phyloP scores from a whole-genome alignment of 2,113 vertebrate species.

The Peromyscus leucopus region DNA sequence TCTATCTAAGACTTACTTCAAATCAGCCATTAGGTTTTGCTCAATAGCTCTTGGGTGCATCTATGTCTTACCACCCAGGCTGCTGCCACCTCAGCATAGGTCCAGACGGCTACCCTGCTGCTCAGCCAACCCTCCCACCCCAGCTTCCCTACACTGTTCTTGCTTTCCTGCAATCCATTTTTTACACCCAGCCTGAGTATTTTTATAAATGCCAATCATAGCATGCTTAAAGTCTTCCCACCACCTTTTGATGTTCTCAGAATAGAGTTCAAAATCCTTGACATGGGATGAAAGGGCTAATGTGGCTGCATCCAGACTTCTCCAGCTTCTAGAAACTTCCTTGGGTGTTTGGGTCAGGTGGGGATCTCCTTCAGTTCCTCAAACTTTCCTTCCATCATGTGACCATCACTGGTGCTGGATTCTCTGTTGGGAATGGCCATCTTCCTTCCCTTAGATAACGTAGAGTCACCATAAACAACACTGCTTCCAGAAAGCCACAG shows the following conservation, averaged over 20 bases:
- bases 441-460: neutral
- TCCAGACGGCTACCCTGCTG: neutral
- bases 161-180: neutral
- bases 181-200: neutral
- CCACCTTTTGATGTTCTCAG: neutral
- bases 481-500: neutral
- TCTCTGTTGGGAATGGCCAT: neutral
- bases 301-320: neutral
- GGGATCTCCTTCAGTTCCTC: neutral
- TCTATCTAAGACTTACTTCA: neutral
- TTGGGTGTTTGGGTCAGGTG: neutral
- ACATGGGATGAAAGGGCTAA: rapidly evolving
- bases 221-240: neutral
- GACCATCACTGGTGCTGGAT: neutral
- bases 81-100: neutral
- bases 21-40: neutral
- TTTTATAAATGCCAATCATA: constrained; percentile 11
- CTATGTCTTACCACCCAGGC: neutral
- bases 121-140: neutral
- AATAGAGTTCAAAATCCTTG: neutral
- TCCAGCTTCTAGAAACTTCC: neutral
- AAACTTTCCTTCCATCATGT: neutral
- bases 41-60: neutral
- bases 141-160: neutral
- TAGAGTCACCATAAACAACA: neutral